phyloP scores from a whole-genome alignment of 2,888 invertebrate species.

The Lissonota sp. region DNA sequence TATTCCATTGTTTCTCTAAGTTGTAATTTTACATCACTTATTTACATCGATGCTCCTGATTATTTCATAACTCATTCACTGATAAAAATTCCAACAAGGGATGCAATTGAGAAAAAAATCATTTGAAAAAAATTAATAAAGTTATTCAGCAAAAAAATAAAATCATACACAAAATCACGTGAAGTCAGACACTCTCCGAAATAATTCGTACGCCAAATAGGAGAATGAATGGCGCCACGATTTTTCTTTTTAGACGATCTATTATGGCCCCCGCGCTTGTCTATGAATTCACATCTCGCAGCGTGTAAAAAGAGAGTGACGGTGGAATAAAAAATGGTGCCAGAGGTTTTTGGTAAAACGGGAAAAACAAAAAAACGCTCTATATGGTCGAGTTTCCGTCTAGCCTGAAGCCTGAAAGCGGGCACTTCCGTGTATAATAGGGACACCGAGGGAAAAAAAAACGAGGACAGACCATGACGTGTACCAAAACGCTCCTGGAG shows the following conservation, averaged over 20 bases:
- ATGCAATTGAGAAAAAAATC: too few relatives aligned
- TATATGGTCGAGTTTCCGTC: background rate
- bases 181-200: too few relatives aligned
- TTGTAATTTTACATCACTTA: too few relatives aligned
- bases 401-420: conserved; percentile 12
- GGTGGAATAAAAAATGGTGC: background rate
- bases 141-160: too few relatives aligned
- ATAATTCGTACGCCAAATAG: too few relatives aligned
- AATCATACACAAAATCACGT: too few relatives aligned
- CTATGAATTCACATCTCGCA: too few relatives aligned
- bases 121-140: too few relatives aligned
- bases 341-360: conserved; percentile 26
- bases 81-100: too few relatives aligned
- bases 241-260: conserved; percentile 4
- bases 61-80: too few relatives aligned
- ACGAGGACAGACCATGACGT: background rate
- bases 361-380: background rate
- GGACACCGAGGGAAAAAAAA: conserved; percentile 2
- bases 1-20: too few relatives aligned
- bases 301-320: background rate
- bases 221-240: background rate
- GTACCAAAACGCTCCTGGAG: conserved; percentile 10
- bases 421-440: background rate
- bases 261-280: background rate
- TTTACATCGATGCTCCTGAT: too few relatives aligned